Conservation (phyloP, 37 sponge, comb jelly and placozoan genomes). For the Ephydatia muelleri region DNA sequence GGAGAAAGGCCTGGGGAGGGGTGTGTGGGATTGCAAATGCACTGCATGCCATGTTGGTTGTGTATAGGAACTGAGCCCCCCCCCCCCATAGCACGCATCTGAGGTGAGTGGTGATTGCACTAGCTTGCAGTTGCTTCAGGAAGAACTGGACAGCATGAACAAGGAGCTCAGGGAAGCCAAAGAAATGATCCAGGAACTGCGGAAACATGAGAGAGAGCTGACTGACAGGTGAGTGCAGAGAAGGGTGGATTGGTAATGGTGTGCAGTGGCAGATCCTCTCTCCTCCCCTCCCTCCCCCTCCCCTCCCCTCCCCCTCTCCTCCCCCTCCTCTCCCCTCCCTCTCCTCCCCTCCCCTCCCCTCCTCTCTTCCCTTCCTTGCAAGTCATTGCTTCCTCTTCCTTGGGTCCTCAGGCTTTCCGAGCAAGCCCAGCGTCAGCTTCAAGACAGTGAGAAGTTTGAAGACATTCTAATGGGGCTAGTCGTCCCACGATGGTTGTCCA, state of each 20-base stretch:
- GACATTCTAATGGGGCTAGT: slow-evolving; percentile 61
- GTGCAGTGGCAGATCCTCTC: neutral
- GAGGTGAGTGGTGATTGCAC: neutral
- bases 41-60: too few species aligned
- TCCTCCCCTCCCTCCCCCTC: too few species aligned
- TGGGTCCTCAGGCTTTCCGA: slow-evolving; percentile 72
- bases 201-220: slow-evolving; percentile 57
- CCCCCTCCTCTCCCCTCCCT: neutral
- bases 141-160: slow-evolving; percentile 40
- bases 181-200: slow-evolving; percentile 39
- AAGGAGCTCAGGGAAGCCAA: slow-evolving; percentile 27
- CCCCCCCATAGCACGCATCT: neutral
- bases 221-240: slow-evolving; percentile 56
- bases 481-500: slow-evolving; percentile 56
- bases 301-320: too few species aligned
- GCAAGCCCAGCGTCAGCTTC: slow-evolving; percentile 81
- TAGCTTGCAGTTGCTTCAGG: slow-evolving; percentile 7
- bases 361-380: slow-evolving; percentile 5
- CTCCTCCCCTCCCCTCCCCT: neutral
- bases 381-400: slow-evolving; percentile 66
- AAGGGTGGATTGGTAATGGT: neutral
- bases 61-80: neutral
- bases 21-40: neutral
- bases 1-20: neutral
- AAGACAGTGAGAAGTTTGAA: slow-evolving; percentile 71